phyloP scores from a whole-genome alignment of 2,888 invertebrate genomes.

The Axea sp. region DNA sequence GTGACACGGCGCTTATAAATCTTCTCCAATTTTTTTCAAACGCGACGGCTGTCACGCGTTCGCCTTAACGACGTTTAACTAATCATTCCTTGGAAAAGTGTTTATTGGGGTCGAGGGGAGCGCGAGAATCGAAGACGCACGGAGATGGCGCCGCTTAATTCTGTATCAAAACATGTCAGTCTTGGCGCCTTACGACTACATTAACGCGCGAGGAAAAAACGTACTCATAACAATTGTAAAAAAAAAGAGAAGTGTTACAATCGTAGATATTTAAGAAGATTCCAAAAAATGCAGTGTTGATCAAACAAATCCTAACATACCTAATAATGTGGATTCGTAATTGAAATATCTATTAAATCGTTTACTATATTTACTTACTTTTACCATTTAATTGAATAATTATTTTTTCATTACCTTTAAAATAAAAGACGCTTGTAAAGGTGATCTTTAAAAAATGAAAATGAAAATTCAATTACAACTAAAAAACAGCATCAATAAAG shows the following conservation, averaged over 20 bases:
- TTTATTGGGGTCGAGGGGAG: conserved; percentile 68
- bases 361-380: too few species aligned
- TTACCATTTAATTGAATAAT: too few species aligned
- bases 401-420: too few species aligned
- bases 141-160: conserved; percentile 69
- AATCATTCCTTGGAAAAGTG: conserved; percentile 74
- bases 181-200: conserved; percentile 65
- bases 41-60: conserved; percentile 71
- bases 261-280: too few species aligned
- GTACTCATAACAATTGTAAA: conserved; percentile 6
- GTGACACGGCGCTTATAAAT: conserved; percentile 73
- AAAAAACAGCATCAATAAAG: too few species aligned
- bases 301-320: conserved; percentile 27
- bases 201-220: conserved; percentile 39
- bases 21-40: conserved; percentile 70
- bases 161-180: conserved; percentile 73
- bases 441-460: too few species aligned
- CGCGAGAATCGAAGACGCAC: conserved; percentile 56
- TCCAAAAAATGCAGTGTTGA: conserved; percentile 24
- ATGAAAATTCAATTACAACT: too few species aligned
- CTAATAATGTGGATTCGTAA: too few species aligned
- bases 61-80: conserved; percentile 76
- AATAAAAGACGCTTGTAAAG: too few species aligned
- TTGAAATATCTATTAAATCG: too few species aligned
- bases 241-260: conserved; percentile 4